Conservation (phyloP, 92 coral and sea anemone species). For the Epizoanthus stellaris region DNA sequence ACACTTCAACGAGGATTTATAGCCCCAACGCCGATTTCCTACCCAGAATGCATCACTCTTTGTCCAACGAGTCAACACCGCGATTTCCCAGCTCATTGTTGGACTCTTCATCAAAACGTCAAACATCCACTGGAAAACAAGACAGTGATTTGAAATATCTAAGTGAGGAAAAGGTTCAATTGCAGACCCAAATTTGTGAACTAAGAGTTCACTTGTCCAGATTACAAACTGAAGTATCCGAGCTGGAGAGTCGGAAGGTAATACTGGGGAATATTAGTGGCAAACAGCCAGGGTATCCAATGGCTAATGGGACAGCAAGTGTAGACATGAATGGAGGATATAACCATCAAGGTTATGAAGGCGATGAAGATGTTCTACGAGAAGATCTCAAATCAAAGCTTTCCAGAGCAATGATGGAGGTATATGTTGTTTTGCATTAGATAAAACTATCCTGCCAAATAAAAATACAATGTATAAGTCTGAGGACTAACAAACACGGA, state of each 20-base stretch:
- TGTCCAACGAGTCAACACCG: constrained; percentile 22
- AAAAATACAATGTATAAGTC: too few species aligned
- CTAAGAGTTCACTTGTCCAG: constrained; percentile 71
- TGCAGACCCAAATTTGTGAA: constrained; percentile 79
- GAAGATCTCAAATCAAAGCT: constrained; percentile 34
- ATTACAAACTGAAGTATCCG: constrained; percentile 77
- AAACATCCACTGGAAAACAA: constrained; percentile 12
- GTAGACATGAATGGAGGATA: constrained; percentile 6
- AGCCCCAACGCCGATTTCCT: background rate
- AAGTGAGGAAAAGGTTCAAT: constrained; percentile 70
- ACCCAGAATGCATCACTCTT: constrained; percentile 1
- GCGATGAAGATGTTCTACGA: background rate
- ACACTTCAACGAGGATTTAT: background rate
- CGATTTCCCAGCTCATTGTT: background rate
- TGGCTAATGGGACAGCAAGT: constrained; percentile 21
- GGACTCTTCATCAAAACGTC: constrained; percentile 22
- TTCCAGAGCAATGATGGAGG: constrained; percentile 49
- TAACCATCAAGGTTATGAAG: background rate
- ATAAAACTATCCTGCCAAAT: too few species aligned
- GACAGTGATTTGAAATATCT: constrained; percentile 62
- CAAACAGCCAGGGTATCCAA: constrained; percentile 24
- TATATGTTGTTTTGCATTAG: background rate
- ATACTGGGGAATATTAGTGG: constrained; percentile 64
- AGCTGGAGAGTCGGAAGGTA: constrained; percentile 78
- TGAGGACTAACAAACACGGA: too few species aligned